These are phyloP conservation scores for Leptinotarsa haldemani DNA, from an alignment of 2,888 invertebrate species.

Conservation along the genomic window DNA sequence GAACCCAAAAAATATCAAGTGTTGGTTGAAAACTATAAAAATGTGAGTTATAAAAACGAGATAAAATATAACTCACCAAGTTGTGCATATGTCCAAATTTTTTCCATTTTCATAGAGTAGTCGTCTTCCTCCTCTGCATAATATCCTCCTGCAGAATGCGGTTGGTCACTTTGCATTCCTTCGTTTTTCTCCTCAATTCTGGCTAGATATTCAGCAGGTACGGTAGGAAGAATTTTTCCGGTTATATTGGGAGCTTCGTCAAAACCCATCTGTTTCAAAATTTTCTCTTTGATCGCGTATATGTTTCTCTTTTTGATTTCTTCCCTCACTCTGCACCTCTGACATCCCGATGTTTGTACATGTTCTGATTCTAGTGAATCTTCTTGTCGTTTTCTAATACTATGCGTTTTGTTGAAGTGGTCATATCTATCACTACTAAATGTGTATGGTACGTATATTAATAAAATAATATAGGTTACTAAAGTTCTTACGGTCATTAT, in stretches of 20 bases:
- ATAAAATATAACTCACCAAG: constrained; percentile 61
- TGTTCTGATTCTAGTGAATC: constrained; percentile 28
- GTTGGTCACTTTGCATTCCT: constrained; percentile 67
- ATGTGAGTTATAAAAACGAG: neutral
- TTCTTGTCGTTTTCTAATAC: constrained; percentile 41
- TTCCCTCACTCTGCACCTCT: constrained; percentile 69
- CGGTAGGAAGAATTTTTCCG: constrained; percentile 69
- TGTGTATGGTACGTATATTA: constrained; percentile 36
- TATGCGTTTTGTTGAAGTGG: constrained; percentile 42
- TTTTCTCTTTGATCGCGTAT: constrained; percentile 72
- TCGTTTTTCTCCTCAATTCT: constrained; percentile 59
- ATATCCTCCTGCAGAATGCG: constrained; percentile 64
- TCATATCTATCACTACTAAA: constrained; percentile 42
- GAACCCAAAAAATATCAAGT: too few relatives aligned
- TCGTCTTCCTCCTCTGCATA: constrained; percentile 74
- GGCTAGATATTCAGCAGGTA: constrained; percentile 66
- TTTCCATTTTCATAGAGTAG: constrained; percentile 76
- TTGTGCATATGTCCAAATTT: constrained; percentile 76
- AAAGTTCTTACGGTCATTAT: constrained; percentile 39
- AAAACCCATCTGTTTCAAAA: constrained; percentile 71
- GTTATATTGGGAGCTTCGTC: constrained; percentile 71
- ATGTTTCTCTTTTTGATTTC: constrained; percentile 70
- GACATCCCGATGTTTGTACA: constrained; percentile 61
- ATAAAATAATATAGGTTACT: constrained; percentile 37
- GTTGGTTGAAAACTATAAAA: neutral